Evolutionary conservation across 1,140 invertebrate species (phyloP), one percentile per base, ranked within the genome.

Genomic region (Stratiolaelaps scimitus): DNA sequence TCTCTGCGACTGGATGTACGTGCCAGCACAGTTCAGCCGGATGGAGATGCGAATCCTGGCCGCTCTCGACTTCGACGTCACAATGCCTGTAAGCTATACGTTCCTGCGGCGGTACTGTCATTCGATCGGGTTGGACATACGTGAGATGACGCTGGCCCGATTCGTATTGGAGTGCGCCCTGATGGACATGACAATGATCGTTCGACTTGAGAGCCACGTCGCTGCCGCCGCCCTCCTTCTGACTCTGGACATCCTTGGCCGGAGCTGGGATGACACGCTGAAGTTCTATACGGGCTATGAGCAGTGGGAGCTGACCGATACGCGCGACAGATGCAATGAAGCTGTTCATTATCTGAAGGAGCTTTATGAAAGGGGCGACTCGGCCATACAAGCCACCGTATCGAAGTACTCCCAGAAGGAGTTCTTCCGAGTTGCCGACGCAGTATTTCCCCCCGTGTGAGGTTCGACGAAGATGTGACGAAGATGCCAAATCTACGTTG

Each of bases 1-100:
- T 75, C 89, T 97, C 71, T 94, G 92, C 78, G 92, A 96, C 77
- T 88, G 92, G 71, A 88, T 88, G 26, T 98, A 96, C 75, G 82
- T 80, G 7, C 80, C 85, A 60, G 78, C 81, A 67, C 85, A 96
- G 74, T 78, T 98, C 30, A 81, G 93, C 45, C 77, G 80, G 65
- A 95, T 97, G 90, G 94, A 98, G 80, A 86, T 85, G 44, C 84
- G 83, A 71, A 80, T 98, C 43, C 78, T 98, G 7, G 85, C 84
- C 72, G 80, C 83, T 4, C 79, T 97, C 53, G 83, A 87, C 68
- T 98, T 87, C 76, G 86, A 97, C 76, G 80, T 98, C 66, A 91
- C 93, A 45, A 83, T 92, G 67, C 94, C 95, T 17, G 80, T 98
- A 2, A 95, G 92, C 0, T 98, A 98, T 76, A 82, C 92, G 71